A percentile compares a stretch with the other conserved stretches of the same genome.
These are phyloP conservation scores for Heterodera filipjevi DNA, from an alignment of 2,888 invertebrate genomes.

Conservation along the genomic window DNA sequence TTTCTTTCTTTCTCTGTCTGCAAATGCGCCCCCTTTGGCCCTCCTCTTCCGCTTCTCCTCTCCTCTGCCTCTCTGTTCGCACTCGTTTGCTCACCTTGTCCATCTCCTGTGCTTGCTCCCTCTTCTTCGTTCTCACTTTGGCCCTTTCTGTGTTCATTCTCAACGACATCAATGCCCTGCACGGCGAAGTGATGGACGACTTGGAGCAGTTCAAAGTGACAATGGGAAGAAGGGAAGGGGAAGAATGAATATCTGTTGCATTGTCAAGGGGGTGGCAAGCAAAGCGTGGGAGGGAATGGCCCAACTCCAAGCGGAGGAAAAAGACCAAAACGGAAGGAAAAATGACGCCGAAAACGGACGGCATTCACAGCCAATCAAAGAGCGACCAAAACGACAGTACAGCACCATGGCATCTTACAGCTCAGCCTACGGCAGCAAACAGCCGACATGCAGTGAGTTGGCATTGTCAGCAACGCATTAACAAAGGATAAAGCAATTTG, in stretches of 20 bases:
- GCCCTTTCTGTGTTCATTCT: not conserved
- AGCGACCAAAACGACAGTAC: not conserved
- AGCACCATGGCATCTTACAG: not conserved
- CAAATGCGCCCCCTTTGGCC: not conserved
- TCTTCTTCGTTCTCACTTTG: not conserved
- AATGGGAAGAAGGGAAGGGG: not conserved
- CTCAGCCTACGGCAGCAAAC: not conserved
- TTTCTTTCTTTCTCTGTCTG: not conserved
- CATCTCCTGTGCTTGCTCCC: not conserved
- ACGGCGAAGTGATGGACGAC: slow-evolving; percentile 2
- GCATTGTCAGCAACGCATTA: too few relatives aligned
- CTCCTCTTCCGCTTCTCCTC: not conserved
- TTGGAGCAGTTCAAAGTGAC: not conserved
- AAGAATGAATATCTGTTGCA: not conserved
- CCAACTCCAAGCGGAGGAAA: not conserved
- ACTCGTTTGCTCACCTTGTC: not conserved
- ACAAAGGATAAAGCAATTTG: not conserved
- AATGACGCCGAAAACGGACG: not conserved
- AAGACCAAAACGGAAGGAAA: not conserved
- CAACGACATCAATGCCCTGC: slow-evolving; percentile 5
- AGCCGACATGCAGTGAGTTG: slow-evolving; percentile 16
- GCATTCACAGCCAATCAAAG: not conserved
- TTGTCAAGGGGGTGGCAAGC: not conserved
- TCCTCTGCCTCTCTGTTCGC: not conserved
- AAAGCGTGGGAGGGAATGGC: slow-evolving; percentile 3